Base-by-base conservation (phyloP, 2,888 invertebrate genomes). In the Cataglyphis rosenhaueri region DNA sequence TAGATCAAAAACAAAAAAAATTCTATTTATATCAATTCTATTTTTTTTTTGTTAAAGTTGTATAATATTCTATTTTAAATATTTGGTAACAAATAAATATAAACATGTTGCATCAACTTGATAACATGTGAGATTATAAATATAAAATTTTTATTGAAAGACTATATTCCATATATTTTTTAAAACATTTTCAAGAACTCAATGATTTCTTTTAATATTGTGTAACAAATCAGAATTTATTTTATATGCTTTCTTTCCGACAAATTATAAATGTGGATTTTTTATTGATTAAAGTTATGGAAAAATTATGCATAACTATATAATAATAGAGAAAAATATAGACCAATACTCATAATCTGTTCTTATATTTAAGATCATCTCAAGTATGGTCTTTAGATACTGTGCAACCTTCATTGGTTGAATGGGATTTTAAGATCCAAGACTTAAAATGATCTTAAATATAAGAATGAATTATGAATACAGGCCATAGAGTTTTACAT, bases 221-320 rank as follows among this genome's bases (percentile, higher is more conserved):
- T 21, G 6, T 32, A 32, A 1, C 4, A 6, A 21, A 35, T 55
- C 15, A 32, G n/a, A 21, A 12, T 52, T 15, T 68, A 52, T 4
- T 35, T 70, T 70, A 15, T 21, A 70, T 8, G 21, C 21, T 55
- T 62, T 68, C 35, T 48, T 52, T 38, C 2, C 29, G 85, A 35
- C 4, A 35, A 35, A 6, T 35, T 35, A 0, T 6, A 35, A 35
- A 35, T 35, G 6, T 6, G 6, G 6, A 35, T 35, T 35, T 5
- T 35, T 35, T 0, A 6, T 35, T 35, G 35, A 35, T 35, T 35
- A 6, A 35, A 35, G 6, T 35, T 35, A 35, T 35, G 35, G 35
- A 35, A 35, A 35, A 35, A 35, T 35, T 6, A 35, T 35, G 0
- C 29, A 29, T 29, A 29, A 29, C 29, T 29, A 29, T 29, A 29